phyloP scores from a whole-genome alignment of 2,797 vertebrate species.

The Melopsittacus undulatus region DNA sequence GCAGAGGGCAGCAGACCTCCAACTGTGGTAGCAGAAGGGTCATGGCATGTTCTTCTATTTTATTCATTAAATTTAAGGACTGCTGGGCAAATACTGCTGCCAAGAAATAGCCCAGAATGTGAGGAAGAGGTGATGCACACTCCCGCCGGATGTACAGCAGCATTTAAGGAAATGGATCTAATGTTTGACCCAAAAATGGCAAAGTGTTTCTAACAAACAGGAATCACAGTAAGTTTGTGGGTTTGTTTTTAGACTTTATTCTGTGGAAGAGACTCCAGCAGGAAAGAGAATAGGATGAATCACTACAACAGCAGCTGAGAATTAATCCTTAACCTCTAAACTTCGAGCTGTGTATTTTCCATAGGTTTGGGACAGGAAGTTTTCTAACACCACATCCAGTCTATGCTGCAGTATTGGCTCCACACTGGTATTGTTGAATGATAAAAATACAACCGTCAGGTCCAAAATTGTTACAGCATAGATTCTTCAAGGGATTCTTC shows the following conservation, averaged over 20 bases:
- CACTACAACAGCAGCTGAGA: not conserved
- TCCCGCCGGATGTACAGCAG: accelerated
- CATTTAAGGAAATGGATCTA: not conserved
- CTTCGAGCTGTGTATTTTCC: not conserved
- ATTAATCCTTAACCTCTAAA: not conserved
- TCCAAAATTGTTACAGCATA: not conserved
- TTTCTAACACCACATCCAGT: not conserved
- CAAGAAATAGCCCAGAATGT: not conserved
- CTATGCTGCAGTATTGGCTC: not conserved
- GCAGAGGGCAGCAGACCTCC: not conserved
- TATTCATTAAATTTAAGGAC: not conserved
- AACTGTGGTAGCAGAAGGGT: not conserved
- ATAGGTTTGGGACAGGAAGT: not conserved
- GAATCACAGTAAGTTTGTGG: not conserved
- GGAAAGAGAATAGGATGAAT: not conserved
- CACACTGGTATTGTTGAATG: not conserved
- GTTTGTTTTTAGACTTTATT: not conserved
- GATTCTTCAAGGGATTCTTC: not conserved
- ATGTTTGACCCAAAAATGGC: not conserved
- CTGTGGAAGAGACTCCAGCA: accelerated
- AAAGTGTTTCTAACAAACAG: not conserved
- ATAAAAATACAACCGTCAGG: not conserved
- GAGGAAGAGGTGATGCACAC: not conserved
- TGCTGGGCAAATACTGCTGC: not conserved
- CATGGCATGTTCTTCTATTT: not conserved